Evolutionary conservation across 2,797 vertebrate species (phyloP), one percentile per base, ranked within the genome.

Genomic region (Sebastes miniatus): DNA sequence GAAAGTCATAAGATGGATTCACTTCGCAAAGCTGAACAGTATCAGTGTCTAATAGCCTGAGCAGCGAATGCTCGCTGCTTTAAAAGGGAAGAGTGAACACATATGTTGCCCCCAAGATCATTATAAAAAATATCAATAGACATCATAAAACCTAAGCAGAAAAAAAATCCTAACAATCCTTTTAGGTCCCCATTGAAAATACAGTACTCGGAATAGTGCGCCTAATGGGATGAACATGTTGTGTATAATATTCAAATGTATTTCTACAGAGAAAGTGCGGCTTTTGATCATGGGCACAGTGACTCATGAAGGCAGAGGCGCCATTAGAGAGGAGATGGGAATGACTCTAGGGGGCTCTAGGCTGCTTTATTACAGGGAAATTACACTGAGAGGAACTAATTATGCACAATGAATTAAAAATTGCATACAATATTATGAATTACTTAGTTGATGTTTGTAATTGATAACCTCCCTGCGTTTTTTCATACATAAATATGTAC

Each of bases 211-310:
- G 58, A 80, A 79, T 54, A 69, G 43, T 64, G 50, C 77, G 82
- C 29, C 56, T 73, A 89, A 88, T 90, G 75, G 81, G 63, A 29
- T 87, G 68, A 82, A 70, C 61, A 73, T 75, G 47, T 69, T 76
- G 36, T 59, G 68, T 73, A 69, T 72, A 58, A 83, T 79, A 69
- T 80, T 83, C 27, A 79, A 71, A 87, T 70, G 62, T 63, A 52
- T 68, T 68, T 81, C 74, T 79, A 68, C 16, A 79, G 64, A 73
- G 59, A 75, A 67, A 80, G 4, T 70, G 69, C 4, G 43, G 74
- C 77, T 89, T 90, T 87, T 93, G 84, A 91, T 91, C 81, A 73
- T 22, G 32, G 69, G 76, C 58, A 69, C 63, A 58, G 54, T 77
- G 73, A 80, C 81, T 85, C 73, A 83, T 76, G 66, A 83, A 77